Conservation (phyloP, 37 sponge, comb jelly and placozoan genomes). For the Cladorhizidae sp. region DNA sequence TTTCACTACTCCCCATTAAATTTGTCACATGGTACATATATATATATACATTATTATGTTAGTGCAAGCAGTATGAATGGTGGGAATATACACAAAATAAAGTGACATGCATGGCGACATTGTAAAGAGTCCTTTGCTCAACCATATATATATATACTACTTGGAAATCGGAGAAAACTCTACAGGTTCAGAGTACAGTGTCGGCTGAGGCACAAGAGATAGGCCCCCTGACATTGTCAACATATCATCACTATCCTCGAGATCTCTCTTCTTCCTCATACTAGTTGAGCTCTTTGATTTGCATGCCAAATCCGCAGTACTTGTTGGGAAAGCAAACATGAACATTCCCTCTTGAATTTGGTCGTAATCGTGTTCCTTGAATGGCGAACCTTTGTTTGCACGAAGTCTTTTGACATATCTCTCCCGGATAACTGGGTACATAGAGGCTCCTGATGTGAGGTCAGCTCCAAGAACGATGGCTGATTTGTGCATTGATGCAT, state of each 20-base stretch:
- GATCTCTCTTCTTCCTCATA: not conserved
- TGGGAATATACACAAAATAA: no score
- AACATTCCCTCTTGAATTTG: constrained; percentile 3
- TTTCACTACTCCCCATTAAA: no score
- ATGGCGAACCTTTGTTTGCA: not conserved
- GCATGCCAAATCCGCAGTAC: constrained; percentile 20
- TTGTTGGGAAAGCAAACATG: constrained; percentile 27
- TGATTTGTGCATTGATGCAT: constrained; percentile 14
- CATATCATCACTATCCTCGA: not conserved
- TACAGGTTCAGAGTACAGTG: not conserved
- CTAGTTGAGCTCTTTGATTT: not conserved
- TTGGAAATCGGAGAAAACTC: no score
- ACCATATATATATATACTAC: no score
- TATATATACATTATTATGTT: no score
- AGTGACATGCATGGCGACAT: no score
- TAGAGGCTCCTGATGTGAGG: constrained; percentile 10
- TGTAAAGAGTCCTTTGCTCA: no score
- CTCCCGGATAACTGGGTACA: constrained; percentile 31
- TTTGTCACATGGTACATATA: no score
- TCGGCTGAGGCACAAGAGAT: constrained; percentile 4
- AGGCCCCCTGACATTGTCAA: no score
- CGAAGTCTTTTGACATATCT: not conserved
- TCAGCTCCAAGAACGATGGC: constrained; percentile 18
- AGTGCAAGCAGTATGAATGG: no score
- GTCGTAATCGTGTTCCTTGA: constrained; percentile 9